Conservation (phyloP, 2,113 vertebrate genomes). For the Nycticorax nycticorax region DNA sequence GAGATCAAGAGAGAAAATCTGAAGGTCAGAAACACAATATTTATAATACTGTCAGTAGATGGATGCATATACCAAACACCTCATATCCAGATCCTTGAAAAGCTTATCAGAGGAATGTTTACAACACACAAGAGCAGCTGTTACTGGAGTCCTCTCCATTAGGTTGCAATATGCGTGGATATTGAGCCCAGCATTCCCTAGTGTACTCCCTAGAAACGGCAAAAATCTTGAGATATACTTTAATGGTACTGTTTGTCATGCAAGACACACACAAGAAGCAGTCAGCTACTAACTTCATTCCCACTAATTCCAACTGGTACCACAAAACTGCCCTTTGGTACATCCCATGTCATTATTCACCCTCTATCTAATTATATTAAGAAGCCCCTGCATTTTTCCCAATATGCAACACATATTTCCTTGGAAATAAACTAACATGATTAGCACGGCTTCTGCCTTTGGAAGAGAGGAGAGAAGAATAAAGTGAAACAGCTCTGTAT, state of each 20-base stretch:
- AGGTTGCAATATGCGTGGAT: background rate
- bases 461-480: background rate
- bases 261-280: background rate
- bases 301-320: background rate
- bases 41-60: background rate
- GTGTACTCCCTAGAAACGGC: background rate
- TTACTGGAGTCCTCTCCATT: background rate
- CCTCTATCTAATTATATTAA: background rate
- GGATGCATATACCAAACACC: background rate
- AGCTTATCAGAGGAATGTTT: background rate
- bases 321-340: background rate
- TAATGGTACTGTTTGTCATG: background rate
- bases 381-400: background rate
- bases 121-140: background rate
- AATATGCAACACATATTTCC: background rate
- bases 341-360: background rate
- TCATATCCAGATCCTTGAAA: background rate
- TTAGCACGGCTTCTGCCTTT: background rate
- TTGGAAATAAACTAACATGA: background rate
- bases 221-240: background rate
- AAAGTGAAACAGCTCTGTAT: background rate
- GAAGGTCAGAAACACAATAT: slow-evolving; percentile 25
- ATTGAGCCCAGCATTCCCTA: background rate
- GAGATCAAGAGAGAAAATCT: slow-evolving; percentile 16
- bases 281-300: background rate